These are phyloP conservation scores for Megaceryle maxima DNA, from an alignment of 2,113 vertebrate genomes.

Conservation along the genomic window DNA sequence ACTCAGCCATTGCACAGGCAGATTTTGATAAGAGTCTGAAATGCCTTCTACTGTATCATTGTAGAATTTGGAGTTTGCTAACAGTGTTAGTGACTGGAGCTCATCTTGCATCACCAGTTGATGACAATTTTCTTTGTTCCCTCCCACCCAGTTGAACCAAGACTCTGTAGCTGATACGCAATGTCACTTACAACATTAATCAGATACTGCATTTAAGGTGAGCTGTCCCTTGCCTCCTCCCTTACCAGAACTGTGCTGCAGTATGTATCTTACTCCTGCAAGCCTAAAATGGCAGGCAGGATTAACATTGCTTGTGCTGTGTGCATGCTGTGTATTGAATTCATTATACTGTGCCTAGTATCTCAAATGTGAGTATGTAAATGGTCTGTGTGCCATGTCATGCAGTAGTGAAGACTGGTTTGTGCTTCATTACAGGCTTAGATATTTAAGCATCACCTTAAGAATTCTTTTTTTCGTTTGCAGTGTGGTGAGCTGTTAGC, in stretches of 20 bases:
- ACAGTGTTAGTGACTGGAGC: conserved; percentile 75
- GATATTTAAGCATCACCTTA: conserved; percentile 74
- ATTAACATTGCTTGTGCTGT: conserved; percentile 81
- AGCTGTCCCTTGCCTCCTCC: conserved; percentile 79
- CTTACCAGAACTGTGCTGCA: conserved; percentile 73
- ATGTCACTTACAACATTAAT: conserved; percentile 90
- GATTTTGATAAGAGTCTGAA: conserved; percentile 73
- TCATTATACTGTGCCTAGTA: conserved; percentile 81
- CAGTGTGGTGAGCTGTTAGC: conserved; percentile 65
- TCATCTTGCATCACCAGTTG: conserved; percentile 84
- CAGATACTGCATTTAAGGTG: conserved; percentile 88
- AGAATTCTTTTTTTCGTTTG: conserved; percentile 76
- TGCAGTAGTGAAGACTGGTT: conserved; percentile 73
- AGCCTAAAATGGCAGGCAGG: conserved; percentile 85
- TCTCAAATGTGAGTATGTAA: conserved; percentile 83
- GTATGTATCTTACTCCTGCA: conserved; percentile 73
- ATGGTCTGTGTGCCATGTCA: conserved; percentile 78
- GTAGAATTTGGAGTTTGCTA: conserved; percentile 81
- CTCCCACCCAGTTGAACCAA: conserved; percentile 84
- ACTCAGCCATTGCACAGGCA: conserved; percentile 62
- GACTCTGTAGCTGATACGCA: conserved; percentile 88
- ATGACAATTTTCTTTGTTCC: conserved; percentile 83
- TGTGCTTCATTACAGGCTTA: conserved; percentile 74
- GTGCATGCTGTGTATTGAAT: conserved; percentile 81
- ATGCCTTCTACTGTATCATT: conserved; percentile 64